Conservation (phyloP, 2,888 invertebrate genomes). For the Prostheceraeus crozeri region DNA sequence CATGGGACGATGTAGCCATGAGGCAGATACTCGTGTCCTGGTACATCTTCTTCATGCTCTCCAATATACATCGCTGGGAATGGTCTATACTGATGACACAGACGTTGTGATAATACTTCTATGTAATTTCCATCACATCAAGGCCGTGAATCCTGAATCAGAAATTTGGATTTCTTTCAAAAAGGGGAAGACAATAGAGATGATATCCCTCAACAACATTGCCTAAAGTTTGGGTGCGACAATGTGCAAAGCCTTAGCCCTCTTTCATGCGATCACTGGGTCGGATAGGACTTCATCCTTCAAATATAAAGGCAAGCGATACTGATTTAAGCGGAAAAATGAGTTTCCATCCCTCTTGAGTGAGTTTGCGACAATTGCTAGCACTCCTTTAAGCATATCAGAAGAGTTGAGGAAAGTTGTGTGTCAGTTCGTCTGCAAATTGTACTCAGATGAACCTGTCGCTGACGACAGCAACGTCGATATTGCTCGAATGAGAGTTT, state of each 20-base stretch:
- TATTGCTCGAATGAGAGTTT: slow-evolving; percentile 30
- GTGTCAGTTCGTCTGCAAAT: slow-evolving; percentile 6
- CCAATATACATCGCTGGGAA: slow-evolving; percentile 28
- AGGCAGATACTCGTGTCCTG: slow-evolving; percentile 36
- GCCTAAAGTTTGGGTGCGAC: slow-evolving; percentile 34
- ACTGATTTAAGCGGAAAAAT: not conserved
- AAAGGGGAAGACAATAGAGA: slow-evolving; percentile 35
- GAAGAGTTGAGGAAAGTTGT: slow-evolving; percentile 29
- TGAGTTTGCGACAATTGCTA: slow-evolving; percentile 22
- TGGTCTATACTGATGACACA: slow-evolving; percentile 30
- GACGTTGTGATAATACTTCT: slow-evolving; percentile 32
- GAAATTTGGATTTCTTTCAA: slow-evolving; percentile 38
- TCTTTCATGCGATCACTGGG: slow-evolving; percentile 40
- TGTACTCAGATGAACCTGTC: slow-evolving; percentile 11
- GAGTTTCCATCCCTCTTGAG: slow-evolving; percentile 23
- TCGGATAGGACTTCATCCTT: slow-evolving; percentile 39
- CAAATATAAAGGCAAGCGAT: slow-evolving; percentile 34
- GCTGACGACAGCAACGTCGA: slow-evolving; percentile 23
- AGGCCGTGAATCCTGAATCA: slow-evolving; percentile 31
- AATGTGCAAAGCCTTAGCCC: slow-evolving; percentile 39
- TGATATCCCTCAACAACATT: slow-evolving; percentile 38
- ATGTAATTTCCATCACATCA: slow-evolving; percentile 36
- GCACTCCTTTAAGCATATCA: slow-evolving; percentile 18
- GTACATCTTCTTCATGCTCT: slow-evolving; percentile 36
- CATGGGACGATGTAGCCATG: slow-evolving; percentile 33